Evolutionary conservation across 2,113 vertebrate genomes (phyloP), one percentile per base, ranked within the genome.

Genomic region (Brachypodius melanocephalos): DNA sequence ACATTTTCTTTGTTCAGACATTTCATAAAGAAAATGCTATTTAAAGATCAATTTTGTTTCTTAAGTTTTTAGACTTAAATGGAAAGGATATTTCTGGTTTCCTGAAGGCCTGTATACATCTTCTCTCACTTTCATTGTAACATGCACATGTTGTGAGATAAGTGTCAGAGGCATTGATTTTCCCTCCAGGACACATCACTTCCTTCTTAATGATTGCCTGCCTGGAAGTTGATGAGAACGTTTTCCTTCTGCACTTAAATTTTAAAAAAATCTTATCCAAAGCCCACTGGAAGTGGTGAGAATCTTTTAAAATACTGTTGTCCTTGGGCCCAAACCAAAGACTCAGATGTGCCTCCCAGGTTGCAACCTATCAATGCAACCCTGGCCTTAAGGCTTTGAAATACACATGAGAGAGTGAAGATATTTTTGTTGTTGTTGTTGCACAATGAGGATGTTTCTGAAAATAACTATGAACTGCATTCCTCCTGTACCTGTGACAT

Each of bases 91-190:
- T 16, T 82, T 93, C 46, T 76, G 46, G 17, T 85, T 79, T 92
- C 45, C 49, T 58, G 61, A 57, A 59, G 12, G 42, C 79, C 51
- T 76, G 1, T 20, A 32, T 40, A 28, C 32, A 10, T 62, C 32
- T 10, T 46, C 31, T 86, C 45, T 92, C 36, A 34, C 25, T 69
- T 26, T 87, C 45, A 73, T 61, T 72, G 32, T 79, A 91, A 72
- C 69, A 69, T 43, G 74, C 69, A 85, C 54, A 48, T 42, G 40
- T 89, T 82, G 79, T 0, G 3, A 91, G 73, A 68, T 84, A 93
- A 89, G 62, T 82, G 38, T 95, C 67, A 89, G 58, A 66, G 14
- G 58, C 63, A 91, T 88, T 85, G 93, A 89, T 92, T 95, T 96
- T 85, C 34, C 74, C 63, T 83, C 34, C 74, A 92, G 89, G 38